Percentiles rank a stretch among this genome's conserved stretches.
Conservation (phyloP, 2,888 invertebrate genomes). For the Heliconius ismenius region DNA sequence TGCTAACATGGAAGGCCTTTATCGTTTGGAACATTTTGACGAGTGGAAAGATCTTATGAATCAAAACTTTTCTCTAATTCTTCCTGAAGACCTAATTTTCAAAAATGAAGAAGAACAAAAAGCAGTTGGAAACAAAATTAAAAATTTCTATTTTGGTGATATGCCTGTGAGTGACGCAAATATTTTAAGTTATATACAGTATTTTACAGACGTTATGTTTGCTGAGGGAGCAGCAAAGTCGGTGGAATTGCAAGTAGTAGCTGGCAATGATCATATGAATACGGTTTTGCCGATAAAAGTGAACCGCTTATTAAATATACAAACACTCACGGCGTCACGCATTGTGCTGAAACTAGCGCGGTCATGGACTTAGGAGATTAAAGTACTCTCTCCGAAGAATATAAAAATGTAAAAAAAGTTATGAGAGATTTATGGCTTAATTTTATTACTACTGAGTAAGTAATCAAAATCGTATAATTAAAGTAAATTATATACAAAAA, state of each 20-base stretch:
- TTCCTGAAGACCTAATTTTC: constrained; percentile 59
- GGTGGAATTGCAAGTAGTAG: constrained; percentile 50
- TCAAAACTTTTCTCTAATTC: constrained; percentile 57
- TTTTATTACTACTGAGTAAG: constrained; percentile 51
- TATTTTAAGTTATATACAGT: constrained; percentile 55
- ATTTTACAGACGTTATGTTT: constrained; percentile 63
- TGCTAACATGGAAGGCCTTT: constrained; percentile 54
- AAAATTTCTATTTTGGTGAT: constrained; percentile 51
- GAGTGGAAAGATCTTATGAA: constrained; percentile 54
- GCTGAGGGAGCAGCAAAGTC: constrained; percentile 50
- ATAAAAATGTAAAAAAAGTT: constrained; percentile 44
- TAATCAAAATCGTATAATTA: too few species aligned
- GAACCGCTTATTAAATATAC: constrained; percentile 48
- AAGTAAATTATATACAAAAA: too few species aligned
- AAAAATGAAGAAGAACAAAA: constrained; percentile 50
- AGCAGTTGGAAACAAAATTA: constrained; percentile 50
- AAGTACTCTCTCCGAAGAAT: constrained; percentile 38
- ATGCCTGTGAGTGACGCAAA: constrained; percentile 45
- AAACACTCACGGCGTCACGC: constrained; percentile 44
- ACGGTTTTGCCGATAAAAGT: constrained; percentile 52
- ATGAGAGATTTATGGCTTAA: constrained; percentile 49
- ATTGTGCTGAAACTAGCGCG: constrained; percentile 54
- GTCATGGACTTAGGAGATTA: constrained; percentile 49
- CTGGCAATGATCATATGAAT: constrained; percentile 60
- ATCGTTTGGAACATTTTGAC: constrained; percentile 46